These are phyloP conservation scores for Brachionus sp. DNA, from an alignment of 1,140 invertebrate species.

Conservation along the genomic window DNA sequence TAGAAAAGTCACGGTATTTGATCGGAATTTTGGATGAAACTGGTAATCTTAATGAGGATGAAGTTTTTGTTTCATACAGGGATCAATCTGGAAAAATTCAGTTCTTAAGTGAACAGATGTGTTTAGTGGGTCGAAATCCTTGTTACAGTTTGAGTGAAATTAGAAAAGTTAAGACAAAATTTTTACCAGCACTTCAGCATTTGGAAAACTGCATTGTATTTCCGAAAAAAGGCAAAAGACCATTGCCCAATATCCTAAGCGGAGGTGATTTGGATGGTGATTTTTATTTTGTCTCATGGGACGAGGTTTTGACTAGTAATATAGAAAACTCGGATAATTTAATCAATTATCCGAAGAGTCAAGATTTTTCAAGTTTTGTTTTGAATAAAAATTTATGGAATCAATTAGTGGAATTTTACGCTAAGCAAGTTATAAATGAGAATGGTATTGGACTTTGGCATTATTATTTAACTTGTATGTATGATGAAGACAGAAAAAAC, in stretches of 20 bases:
- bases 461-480: not conserved
- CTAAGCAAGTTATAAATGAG: not conserved
- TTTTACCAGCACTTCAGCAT: slow-evolving; percentile 53
- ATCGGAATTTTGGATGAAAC: slow-evolving; percentile 8
- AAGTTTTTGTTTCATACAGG: slow-evolving; percentile 28
- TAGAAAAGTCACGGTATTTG: slow-evolving; percentile 15
- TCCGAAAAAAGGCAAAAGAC: slow-evolving; percentile 54
- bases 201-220: slow-evolving; percentile 60
- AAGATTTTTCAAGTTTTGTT: not conserved
- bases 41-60: not conserved
- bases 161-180: slow-evolving; percentile 55
- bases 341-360: not conserved
- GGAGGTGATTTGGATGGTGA: slow-evolving; percentile 59
- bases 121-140: slow-evolving; percentile 56
- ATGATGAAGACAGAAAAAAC: not conserved
- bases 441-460: not conserved
- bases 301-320: slow-evolving; percentile 46
- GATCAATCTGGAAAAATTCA: not conserved
- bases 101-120: not conserved
- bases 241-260: slow-evolving; percentile 61
- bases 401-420: not conserved
- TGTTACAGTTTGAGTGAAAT: slow-evolving; percentile 59
- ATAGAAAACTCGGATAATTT: not conserved
- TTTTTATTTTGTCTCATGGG: slow-evolving; percentile 58
- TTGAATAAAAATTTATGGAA: not conserved